These are phyloP conservation scores for Lordiphosa collinella DNA, from an alignment of 1,140 invertebrate genomes.

Conservation along the genomic window DNA sequence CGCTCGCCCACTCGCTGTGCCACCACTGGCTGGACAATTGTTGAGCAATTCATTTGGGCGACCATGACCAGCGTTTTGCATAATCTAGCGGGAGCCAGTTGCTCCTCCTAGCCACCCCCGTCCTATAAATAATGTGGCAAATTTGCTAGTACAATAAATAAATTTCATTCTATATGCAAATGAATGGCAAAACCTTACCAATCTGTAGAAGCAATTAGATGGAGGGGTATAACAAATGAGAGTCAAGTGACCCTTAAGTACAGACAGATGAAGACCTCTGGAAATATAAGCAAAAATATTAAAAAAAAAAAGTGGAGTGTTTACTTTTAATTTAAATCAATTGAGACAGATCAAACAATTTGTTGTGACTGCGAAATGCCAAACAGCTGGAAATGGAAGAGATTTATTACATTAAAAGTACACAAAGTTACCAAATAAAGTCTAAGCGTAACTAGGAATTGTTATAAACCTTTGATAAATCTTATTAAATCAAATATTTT, in stretches of 20 bases:
- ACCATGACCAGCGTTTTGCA: slow-evolving; percentile 38
- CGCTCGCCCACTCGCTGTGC: neutral
- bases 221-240: neutral
- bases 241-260: neutral
- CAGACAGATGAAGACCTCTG: too few relatives aligned
- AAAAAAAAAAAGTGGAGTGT: too few relatives aligned
- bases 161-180: slow-evolving; percentile 60
- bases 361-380: too few relatives aligned
- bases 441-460: too few relatives aligned
- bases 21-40: slow-evolving; percentile 17
- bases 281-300: too few relatives aligned
- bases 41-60: slow-evolving; percentile 31
- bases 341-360: too few relatives aligned
- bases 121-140: slow-evolving; percentile 67
- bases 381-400: too few relatives aligned
- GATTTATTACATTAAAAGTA: too few relatives aligned
- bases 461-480: too few relatives aligned
- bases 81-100: slow-evolving; percentile 20
- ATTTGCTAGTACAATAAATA: slow-evolving; percentile 62
- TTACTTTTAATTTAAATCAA: too few relatives aligned
- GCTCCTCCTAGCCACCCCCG: slow-evolving; percentile 3
- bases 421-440: too few relatives aligned
- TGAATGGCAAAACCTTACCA: slow-evolving; percentile 23
- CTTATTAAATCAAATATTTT: too few relatives aligned
- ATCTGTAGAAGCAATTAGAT: slow-evolving; percentile 2